Conservation (phyloP, 2,888 invertebrate genomes). For the Drosophila ochracea region DNA sequence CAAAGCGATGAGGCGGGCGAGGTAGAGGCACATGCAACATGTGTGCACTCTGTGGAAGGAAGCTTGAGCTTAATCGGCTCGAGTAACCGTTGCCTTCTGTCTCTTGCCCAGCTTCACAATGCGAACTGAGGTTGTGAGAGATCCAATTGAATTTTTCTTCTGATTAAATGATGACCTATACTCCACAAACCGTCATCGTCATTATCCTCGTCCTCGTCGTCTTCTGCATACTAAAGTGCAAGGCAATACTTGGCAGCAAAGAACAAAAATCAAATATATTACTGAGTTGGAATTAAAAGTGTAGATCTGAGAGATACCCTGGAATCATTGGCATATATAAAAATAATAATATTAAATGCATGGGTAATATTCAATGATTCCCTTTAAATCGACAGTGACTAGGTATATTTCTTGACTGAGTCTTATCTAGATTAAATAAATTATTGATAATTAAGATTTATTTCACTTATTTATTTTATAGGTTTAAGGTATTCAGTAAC, state of each 20-base stretch:
- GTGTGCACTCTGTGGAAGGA: constrained; percentile 48
- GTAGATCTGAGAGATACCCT: constrained; percentile 6
- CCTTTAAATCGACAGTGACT: background rate
- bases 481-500: background rate
- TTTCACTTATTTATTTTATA: background rate
- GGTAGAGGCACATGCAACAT: constrained; percentile 60
- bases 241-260: constrained; percentile 17
- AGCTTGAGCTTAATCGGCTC: constrained; percentile 42
- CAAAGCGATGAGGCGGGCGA: constrained; percentile 13
- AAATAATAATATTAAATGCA: background rate
- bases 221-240: constrained; percentile 15
- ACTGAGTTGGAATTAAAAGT: background rate
- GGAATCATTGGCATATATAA: background rate
- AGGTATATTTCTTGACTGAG: background rate
- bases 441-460: background rate
- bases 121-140: background rate
- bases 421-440: background rate
- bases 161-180: constrained; percentile 55
- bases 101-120: background rate
- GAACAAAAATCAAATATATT: constrained; percentile 25
- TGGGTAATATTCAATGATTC: background rate
- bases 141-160: constrained; percentile 38
- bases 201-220: constrained; percentile 6
- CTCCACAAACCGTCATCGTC: constrained; percentile 28
- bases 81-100: constrained; percentile 23